Percentiles rank a stretch among this genome's conserved stretches.
These are phyloP conservation scores for Neofelis nebulosa DNA, from an alignment of 2,113 vertebrate genomes.

Conservation along the genomic window DNA sequence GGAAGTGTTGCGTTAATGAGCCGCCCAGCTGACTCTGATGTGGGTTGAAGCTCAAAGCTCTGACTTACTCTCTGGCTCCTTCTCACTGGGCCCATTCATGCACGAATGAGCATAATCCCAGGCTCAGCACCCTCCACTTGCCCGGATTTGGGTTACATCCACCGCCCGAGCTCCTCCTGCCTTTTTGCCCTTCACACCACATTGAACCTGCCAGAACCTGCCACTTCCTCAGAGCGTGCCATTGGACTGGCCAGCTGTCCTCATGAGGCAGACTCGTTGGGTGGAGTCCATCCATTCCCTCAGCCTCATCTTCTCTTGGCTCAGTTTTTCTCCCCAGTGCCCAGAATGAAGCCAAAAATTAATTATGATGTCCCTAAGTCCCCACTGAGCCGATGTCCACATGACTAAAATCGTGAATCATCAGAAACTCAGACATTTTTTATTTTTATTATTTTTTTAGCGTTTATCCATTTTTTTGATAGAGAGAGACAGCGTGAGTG, in stretches of 20 bases:
- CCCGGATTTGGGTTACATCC: not conserved
- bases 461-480: too few species aligned
- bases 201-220: not conserved
- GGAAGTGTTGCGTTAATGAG: too few species aligned
- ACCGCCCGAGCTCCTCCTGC: not conserved
- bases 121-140: not conserved
- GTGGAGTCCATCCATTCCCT: not conserved
- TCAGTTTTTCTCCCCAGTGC: not conserved
- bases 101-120: not conserved
- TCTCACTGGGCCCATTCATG: not conserved
- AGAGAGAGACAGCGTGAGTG: too few species aligned
- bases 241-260: not conserved
- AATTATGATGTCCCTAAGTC: not conserved
- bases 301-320: not conserved
- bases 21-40: too few species aligned
- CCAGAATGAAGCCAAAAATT: not conserved
- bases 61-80: not conserved
- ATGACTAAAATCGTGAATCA: not conserved
- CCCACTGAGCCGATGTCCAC: not conserved
- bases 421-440: not conserved
- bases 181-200: not conserved
- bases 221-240: not conserved
- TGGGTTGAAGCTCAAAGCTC: not conserved
- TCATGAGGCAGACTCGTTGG: fast-evolving
- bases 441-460: not conserved